phyloP scores from a whole-genome alignment of 2,113 vertebrate species.

The Limanda limanda region DNA sequence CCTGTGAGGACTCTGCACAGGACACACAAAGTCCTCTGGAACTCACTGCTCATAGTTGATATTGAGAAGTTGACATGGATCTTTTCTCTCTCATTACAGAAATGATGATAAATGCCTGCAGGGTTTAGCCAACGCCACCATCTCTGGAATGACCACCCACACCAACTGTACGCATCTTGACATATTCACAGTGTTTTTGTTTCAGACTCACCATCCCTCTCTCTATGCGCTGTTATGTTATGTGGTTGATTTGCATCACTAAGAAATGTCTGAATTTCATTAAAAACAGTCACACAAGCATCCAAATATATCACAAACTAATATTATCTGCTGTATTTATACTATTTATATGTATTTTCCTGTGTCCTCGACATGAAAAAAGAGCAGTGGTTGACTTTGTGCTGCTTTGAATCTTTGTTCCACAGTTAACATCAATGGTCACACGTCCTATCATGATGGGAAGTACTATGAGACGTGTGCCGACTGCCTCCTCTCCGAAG shows the following conservation, averaged over 20 bases:
- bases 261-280: too few relatives aligned
- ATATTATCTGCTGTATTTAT: not conserved
- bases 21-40: too few relatives aligned
- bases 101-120: conserved; percentile 70
- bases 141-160: conserved; percentile 72
- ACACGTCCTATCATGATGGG: conserved; percentile 79
- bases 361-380: not conserved
- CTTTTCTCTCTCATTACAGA: conserved; percentile 30
- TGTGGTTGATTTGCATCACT: too few relatives aligned
- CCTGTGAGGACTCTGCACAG: conserved; percentile 56
- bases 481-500: conserved; percentile 77
- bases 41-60: not conserved
- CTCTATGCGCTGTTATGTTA: too few relatives aligned
- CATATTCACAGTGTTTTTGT: not conserved
- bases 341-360: not conserved
- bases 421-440: conserved; percentile 74
- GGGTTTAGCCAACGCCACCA: conserved; percentile 69
- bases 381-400: not conserved
- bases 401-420: not conserved
- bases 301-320: too few relatives aligned
- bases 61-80: not conserved
- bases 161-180: conserved; percentile 60
- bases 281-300: too few relatives aligned
- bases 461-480: conserved; percentile 77
- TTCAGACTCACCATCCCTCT: not conserved